phyloP scores from a whole-genome alignment of 2,797 vertebrate species.

The Yasuhikotakia modesta region DNA sequence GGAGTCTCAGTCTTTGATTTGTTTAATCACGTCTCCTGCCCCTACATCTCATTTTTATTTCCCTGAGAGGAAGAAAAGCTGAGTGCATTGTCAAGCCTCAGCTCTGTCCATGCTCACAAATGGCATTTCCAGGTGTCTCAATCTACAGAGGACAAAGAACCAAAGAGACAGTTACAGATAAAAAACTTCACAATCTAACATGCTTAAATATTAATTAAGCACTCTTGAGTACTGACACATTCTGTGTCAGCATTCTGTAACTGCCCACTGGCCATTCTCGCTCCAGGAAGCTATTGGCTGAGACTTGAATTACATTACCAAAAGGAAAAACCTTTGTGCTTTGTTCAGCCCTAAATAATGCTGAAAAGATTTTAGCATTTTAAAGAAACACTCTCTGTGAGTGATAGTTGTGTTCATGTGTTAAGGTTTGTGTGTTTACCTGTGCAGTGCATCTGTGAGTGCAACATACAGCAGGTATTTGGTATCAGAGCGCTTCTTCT shows the following conservation, averaged over 20 bases:
- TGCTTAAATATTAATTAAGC: background rate
- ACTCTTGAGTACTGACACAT: background rate
- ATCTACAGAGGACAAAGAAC: slow-evolving; percentile 26
- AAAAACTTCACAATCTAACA: background rate
- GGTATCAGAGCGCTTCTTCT: slow-evolving; percentile 48
- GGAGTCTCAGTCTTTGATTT: slow-evolving; percentile 5
- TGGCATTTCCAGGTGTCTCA: no score
- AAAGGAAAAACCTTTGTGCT: no score
- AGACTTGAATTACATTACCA: no score
- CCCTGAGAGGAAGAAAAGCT: slow-evolving; percentile 39
- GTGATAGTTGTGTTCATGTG: background rate
- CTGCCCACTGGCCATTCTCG: background rate
- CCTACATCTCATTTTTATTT: background rate
- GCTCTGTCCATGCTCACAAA: no score
- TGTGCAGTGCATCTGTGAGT: slow-evolving; percentile 83
- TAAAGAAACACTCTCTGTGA: background rate
- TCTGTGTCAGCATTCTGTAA: background rate
- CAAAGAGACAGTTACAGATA: background rate
- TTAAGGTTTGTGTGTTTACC: slow-evolving; percentile 64
- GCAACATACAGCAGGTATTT: slow-evolving; percentile 80
- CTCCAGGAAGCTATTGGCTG: background rate
- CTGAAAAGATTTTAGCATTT: no score
- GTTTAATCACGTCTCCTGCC: slow-evolving; percentile 2
- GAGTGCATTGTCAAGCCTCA: slow-evolving; percentile 32
- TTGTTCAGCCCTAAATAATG: no score